phyloP scores from a whole-genome alignment of 1,140 invertebrate species.

The Maconellicoccus hirsutus region DNA sequence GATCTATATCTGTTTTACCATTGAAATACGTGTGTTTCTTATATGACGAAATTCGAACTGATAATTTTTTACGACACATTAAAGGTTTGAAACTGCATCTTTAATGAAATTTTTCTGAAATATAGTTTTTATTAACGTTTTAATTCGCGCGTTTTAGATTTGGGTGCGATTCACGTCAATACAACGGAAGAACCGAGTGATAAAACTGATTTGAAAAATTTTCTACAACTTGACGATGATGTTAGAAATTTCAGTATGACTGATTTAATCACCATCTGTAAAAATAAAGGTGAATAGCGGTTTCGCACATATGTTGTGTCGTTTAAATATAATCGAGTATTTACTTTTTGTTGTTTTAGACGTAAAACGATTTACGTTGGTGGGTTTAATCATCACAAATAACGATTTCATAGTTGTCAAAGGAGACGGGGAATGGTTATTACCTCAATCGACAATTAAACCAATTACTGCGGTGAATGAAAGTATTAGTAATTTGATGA shows the following conservation, averaged over 20 bases:
- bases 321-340: background rate
- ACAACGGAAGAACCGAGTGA: background rate
- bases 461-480: background rate
- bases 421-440: background rate
- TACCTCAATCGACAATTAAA: background rate
- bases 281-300: slow-evolving; percentile 11
- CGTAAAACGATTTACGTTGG: background rate
- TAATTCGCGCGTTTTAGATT: background rate
- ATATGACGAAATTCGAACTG: background rate
- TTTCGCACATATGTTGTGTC: background rate
- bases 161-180: background rate
- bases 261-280: background rate
- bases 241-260: slow-evolving; percentile 5
- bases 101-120: background rate
- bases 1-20: background rate
- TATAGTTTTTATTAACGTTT: background rate
- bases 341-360: background rate
- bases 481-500: background rate
- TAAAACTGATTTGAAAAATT: background rate
- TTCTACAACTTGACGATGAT: background rate
- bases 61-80: background rate
- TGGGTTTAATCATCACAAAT: background rate
- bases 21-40: background rate
- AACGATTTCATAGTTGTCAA: background rate
- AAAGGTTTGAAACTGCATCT: background rate